These are phyloP conservation scores for Hirtodrosophila histrioides DNA, from an alignment of 2,888 invertebrate genomes.

Conservation along the genomic window DNA sequence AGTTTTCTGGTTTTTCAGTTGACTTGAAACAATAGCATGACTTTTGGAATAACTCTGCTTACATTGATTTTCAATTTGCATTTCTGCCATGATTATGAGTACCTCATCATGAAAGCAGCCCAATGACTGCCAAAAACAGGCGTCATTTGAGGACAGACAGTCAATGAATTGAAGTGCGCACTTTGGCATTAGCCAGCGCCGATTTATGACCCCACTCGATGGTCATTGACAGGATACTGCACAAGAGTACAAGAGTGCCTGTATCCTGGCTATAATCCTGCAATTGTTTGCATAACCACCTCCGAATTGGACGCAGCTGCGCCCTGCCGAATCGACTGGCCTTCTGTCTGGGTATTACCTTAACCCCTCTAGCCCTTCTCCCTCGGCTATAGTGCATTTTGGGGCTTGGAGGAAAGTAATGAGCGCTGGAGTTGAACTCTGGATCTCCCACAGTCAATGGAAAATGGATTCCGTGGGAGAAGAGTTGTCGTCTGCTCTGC, in stretches of 20 bases:
- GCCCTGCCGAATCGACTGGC: slow-evolving; percentile 12
- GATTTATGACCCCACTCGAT: slow-evolving; percentile 64
- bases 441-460: slow-evolving; percentile 15
- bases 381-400: slow-evolving; percentile 28
- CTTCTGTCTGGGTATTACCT: slow-evolving; percentile 1
- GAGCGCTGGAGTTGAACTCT: slow-evolving; percentile 41
- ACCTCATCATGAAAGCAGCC: slow-evolving; percentile 8
- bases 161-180: slow-evolving; percentile 51
- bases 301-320: slow-evolving; percentile 1
- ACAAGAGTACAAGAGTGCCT: neutral
- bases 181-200: slow-evolving; percentile 63
- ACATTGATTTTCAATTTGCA: slow-evolving; percentile 37
- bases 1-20: neutral
- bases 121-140: slow-evolving; percentile 67
- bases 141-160: slow-evolving; percentile 22
- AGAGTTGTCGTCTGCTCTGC: slow-evolving; percentile 47
- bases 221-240: slow-evolving; percentile 17
- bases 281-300: slow-evolving; percentile 46
- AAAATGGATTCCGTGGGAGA: slow-evolving; percentile 19
- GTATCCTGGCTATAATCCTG: slow-evolving; percentile 35
- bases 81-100: slow-evolving; percentile 15
- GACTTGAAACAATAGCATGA: slow-evolving; percentile 23
- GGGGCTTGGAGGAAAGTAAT: slow-evolving; percentile 41
- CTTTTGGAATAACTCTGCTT: slow-evolving; percentile 11
- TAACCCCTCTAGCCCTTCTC: neutral